Evolutionary conservation across 2,113 vertebrate genomes (phyloP).

Genomic region (Coregonus clupeaformis): DNA sequence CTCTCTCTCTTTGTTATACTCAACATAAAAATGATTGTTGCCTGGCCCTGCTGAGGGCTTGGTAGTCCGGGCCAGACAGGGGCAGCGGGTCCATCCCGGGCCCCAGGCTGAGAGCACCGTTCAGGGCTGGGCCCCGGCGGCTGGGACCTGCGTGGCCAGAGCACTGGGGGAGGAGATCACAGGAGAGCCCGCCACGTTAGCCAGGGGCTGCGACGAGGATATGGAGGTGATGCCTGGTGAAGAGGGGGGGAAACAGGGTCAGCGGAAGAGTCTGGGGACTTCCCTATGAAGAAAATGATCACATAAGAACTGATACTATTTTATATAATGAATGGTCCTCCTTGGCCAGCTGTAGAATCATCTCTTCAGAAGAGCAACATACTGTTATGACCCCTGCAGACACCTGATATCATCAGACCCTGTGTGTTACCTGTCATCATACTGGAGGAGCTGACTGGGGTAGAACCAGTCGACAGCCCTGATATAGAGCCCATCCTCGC

Average conservation of each 20-base stretch:
- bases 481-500: slow-evolving; percentile 55
- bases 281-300: no score
- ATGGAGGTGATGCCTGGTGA: slow-evolving; percentile 61
- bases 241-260: background rate
- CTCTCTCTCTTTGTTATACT: slow-evolving; percentile 15
- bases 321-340: no score
- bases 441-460: slow-evolving; percentile 67
- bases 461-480: slow-evolving; percentile 52
- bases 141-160: slow-evolving; percentile 59
- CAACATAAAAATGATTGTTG: slow-evolving; percentile 46
- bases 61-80: slow-evolving; percentile 7
- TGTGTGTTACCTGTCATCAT: slow-evolving; percentile 63
- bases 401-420: background rate
- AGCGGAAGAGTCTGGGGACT: background rate
- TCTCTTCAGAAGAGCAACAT: no score
- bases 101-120: background rate
- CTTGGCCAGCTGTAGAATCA: no score
- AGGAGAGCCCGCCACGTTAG: slow-evolving; percentile 61
- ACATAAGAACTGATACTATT: no score
- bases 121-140: slow-evolving; percentile 63
- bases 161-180: slow-evolving; percentile 63
- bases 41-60: slow-evolving; percentile 17
- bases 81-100: no score
- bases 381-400: no score
- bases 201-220: slow-evolving; percentile 58